phyloP scores from a whole-genome alignment of 23 tunicate genomes.

The Styela plicata region DNA sequence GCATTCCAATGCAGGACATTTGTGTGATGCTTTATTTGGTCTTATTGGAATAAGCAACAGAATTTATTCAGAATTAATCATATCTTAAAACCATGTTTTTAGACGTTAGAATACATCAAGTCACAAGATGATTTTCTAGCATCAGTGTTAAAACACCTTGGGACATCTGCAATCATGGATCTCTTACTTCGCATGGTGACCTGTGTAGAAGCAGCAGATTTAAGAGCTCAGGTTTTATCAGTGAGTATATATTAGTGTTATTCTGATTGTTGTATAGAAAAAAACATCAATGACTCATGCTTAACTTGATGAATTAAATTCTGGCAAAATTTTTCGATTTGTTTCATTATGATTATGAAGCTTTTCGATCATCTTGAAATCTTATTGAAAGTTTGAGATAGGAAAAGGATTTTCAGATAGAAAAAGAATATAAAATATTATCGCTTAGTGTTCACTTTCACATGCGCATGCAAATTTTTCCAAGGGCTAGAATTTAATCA shows the following conservation, averaged over 20 bases:
- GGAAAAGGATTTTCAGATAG: no score
- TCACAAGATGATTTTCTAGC: constrained; percentile 75
- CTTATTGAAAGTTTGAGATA: no score
- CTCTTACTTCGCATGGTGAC: constrained; percentile 84
- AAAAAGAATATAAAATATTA: no score
- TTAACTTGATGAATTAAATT: not conserved
- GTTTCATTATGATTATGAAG: no score
- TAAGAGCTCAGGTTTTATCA: constrained; percentile 69
- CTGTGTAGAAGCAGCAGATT: constrained; percentile 80
- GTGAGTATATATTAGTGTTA: constrained; percentile 32
- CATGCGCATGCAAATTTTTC: no score
- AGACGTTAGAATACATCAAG: constrained; percentile 91
- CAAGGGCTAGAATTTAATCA: no score
- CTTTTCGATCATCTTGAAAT: no score
- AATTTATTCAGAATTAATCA: not conserved
- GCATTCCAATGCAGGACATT: no score
- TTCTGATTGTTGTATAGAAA: no score
- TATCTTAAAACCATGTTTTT: not conserved
- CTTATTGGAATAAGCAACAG: not conserved
- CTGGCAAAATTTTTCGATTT: no score
- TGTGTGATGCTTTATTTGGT: not conserved
- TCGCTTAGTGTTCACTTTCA: no score
- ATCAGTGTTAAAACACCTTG: constrained; percentile 75
- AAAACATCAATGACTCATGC: no score
- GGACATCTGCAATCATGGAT: constrained; percentile 97